Conservation (phyloP, 1,140 invertebrate species). For the Ceratina japonica region DNA sequence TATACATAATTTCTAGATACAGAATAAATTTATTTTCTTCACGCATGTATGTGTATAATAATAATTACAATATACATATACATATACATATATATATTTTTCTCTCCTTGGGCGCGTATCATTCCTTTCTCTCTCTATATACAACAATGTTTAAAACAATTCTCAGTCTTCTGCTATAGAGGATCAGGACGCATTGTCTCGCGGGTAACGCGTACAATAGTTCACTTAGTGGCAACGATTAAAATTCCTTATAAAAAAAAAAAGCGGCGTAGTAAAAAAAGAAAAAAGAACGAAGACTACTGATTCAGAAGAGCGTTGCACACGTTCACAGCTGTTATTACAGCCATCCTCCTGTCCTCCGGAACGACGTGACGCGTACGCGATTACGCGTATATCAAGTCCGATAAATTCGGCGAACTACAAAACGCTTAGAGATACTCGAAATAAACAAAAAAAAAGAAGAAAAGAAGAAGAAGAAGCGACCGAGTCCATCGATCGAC, state of each 20-base stretch:
- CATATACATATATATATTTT: neutral
- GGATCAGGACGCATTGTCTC: conserved; percentile 49
- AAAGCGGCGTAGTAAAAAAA: neutral
- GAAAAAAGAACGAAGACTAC: neutral
- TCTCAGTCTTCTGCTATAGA: conserved; percentile 75
- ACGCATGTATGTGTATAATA: conserved; percentile 6
- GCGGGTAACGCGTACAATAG: neutral
- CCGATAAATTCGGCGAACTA: neutral
- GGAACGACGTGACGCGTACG: conserved; percentile 5
- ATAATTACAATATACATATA: neutral
- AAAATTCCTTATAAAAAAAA: neutral
- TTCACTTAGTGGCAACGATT: neutral
- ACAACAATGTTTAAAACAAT: conserved; percentile 69
- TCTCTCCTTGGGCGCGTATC: neutral
- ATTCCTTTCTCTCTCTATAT: conserved; percentile 71
- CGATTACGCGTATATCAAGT: conserved; percentile 4
- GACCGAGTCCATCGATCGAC: neutral
- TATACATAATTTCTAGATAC: conserved; percentile 1
- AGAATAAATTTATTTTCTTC: conserved; percentile 17
- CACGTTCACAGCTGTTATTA: neutral
- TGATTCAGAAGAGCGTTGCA: neutral
- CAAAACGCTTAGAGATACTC: neutral
- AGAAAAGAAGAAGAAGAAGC: neutral
- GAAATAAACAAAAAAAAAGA: too few species aligned
- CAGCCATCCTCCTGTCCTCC: conserved; percentile 1